Base-by-base conservation (phyloP, 2,888 invertebrate genomes). In the Limnephilus lunatus region DNA sequence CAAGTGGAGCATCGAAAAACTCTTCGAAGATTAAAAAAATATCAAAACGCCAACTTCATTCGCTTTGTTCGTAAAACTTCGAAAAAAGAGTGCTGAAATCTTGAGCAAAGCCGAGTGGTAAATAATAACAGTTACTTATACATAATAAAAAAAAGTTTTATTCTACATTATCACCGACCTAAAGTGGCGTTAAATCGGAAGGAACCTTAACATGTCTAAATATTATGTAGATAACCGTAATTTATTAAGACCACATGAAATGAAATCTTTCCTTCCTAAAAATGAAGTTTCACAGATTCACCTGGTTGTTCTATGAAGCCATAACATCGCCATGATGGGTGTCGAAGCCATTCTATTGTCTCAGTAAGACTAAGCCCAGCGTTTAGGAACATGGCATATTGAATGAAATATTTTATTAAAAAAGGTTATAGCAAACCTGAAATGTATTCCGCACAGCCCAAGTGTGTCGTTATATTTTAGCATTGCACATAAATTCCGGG, bases 391-490 rank as follows among this genome's bases (percentile, higher is more conserved):
- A 68, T n/a, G 25, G 14, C 82, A 82, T 82, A 82, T 82, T 32
- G 82, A 82, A 31, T 19, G 82, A 82, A 32, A 32, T 82, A 68
- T 44, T 86, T 86, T 86, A 44, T 86, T 35, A 30, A 86, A 81
- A 81, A 89, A 89, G 25, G 80, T 80, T 31, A 80, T 35, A 89
- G 25, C 86, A 80, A 87, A 89, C 88, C 39, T 80, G 80, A 89
- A 89, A 35, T 80, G 68, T 89, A 89, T 89, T 89, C 39, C 81
- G 39, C 88, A 44, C 32, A 89, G 80, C 88, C 88, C 88, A 35
- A 89, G 88, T 81, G 88, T 89, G 88, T 89, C 88, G 88, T 89
- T 89, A 89, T 89, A 89, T 80, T 89, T 89, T 89, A 89, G 80
- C 88, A 80, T 80, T 89, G 88, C 88, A 81, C 88, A 89, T 89